phyloP scores from a whole-genome alignment of 2,888 invertebrate species.

The Neoaliturus tenellus region DNA sequence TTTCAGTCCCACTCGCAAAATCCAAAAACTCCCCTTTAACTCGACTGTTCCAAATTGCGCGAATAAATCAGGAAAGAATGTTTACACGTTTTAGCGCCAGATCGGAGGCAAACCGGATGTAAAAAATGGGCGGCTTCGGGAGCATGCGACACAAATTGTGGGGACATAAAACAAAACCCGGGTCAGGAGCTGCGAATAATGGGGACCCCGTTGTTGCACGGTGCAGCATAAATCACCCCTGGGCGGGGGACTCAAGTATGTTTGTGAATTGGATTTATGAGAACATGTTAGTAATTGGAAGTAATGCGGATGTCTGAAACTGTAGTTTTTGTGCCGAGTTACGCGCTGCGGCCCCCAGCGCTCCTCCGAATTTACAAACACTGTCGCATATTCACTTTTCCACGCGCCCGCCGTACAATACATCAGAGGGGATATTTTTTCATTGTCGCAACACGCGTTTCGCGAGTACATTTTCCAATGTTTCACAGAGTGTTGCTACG shows the following conservation, averaged over 20 bases:
- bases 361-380: background rate
- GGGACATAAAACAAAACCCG: constrained; percentile 48
- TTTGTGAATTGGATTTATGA: constrained; percentile 48
- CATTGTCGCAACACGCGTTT: no score
- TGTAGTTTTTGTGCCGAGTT: background rate
- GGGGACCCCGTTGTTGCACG: constrained; percentile 16
- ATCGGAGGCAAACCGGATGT: constrained; percentile 6
- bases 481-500: no score
- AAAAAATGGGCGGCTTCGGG: constrained; percentile 43
- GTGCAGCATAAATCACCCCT: constrained; percentile 10
- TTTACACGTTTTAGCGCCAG: constrained; percentile 25
- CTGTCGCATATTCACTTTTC: background rate
- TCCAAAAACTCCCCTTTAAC: background rate
- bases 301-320: constrained; percentile 31
- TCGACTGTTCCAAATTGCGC: background rate
- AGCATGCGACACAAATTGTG: constrained; percentile 40
- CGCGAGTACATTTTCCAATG: no score
- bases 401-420: background rate
- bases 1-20: background rate
- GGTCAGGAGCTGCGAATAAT: constrained; percentile 36
- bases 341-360: background rate
- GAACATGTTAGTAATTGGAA: constrained; percentile 44
- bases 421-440: no score
- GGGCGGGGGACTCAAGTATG: constrained; percentile 42
- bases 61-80: constrained; percentile 41